Conservation (phyloP, 2,797 vertebrate genomes). For the Lycodopsis pacificus region DNA sequence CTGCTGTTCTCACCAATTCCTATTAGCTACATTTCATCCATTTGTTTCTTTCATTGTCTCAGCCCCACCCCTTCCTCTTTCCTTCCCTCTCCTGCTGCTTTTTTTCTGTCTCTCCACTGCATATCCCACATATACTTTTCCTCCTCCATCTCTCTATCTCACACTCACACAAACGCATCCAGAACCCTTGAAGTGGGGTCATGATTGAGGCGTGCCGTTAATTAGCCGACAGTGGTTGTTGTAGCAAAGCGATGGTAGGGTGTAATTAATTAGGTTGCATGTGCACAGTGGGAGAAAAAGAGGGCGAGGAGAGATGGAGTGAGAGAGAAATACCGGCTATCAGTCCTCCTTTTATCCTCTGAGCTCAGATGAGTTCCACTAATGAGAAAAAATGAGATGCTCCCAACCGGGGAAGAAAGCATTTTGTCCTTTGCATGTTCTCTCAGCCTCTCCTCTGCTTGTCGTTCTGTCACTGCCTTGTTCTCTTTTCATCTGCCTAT, state of each 20-base stretch:
- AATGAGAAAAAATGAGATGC: constrained; percentile 82
- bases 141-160: constrained; percentile 38
- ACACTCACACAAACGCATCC: constrained; percentile 60
- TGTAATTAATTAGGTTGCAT: constrained; percentile 83
- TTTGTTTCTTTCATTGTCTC: constrained; percentile 14
- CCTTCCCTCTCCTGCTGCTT: constrained; percentile 14
- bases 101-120: constrained; percentile 25
- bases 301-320: constrained; percentile 57
- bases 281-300: constrained; percentile 76
- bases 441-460: constrained; percentile 73
- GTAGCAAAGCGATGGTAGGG: constrained; percentile 77
- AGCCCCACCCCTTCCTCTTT: constrained; percentile 4
- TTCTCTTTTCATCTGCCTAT: constrained; percentile 78
- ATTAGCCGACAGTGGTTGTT: constrained; percentile 81
- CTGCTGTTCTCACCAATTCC: constrained; percentile 12
- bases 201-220: constrained; percentile 79
- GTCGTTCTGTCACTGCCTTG: constrained; percentile 74
- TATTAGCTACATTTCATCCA: constrained; percentile 27
- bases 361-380: constrained; percentile 78
- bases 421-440: constrained; percentile 80
- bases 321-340: constrained; percentile 69
- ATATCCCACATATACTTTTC: constrained; percentile 34
- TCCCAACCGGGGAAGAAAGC: constrained; percentile 77
- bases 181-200: constrained; percentile 76
- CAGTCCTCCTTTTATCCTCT: constrained; percentile 78